Evolutionary conservation across 2,888 invertebrate genomes (phyloP), one percentile per base, ranked within the genome.

Genomic region (Mongoloraphidia duomilia): DNA sequence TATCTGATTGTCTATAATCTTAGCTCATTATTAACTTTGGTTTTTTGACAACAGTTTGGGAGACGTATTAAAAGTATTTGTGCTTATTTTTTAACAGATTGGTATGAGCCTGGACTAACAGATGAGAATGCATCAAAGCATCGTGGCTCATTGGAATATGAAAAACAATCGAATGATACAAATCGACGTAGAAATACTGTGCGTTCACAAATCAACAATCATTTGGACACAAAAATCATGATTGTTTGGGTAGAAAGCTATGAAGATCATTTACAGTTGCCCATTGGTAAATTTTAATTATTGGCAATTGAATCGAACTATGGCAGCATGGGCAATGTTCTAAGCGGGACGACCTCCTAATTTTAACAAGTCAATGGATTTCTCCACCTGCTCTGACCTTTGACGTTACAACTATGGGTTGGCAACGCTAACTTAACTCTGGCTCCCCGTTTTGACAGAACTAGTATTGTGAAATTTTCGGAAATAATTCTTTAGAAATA

Each of bases 161-260:
- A 43, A n/a, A 36, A 43, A 9, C 48, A 43, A 37, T 34, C 48
- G 13, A 37, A 38, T 14, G 48, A 48, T 42, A 43, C 48, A n/a
- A 43, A 43, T 26, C 35, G 48, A 11, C 69, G 69, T 12, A 65
- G 70, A 44, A 75, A 77, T 53, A 76, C 73, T 46, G 60, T 70
- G n/a, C 67, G 77, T 50, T 72, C 77, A 1, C 72, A 75, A 46
- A 74, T 76, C 41, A 72, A 72, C 48, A 33, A 36, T 14, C 36
- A 48, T 37, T 13, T 36, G 8, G 75, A 78, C 49, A 77, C 85
- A 1, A 89, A 89, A 67, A 87, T 92, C 52, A 81, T 95, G 65
- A 81, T 97, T 3, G 86, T 95, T 38, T 98, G 97, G 97, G 67
- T 97, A 49, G 97, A 98, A 66, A 91, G 91, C 62, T 87, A 84